Percentiles rank a stretch among this genome's conserved stretches.
These are phyloP conservation scores for Triops cancriformis DNA, from an alignment of 1,140 invertebrate genomes.

Conservation along the genomic window DNA sequence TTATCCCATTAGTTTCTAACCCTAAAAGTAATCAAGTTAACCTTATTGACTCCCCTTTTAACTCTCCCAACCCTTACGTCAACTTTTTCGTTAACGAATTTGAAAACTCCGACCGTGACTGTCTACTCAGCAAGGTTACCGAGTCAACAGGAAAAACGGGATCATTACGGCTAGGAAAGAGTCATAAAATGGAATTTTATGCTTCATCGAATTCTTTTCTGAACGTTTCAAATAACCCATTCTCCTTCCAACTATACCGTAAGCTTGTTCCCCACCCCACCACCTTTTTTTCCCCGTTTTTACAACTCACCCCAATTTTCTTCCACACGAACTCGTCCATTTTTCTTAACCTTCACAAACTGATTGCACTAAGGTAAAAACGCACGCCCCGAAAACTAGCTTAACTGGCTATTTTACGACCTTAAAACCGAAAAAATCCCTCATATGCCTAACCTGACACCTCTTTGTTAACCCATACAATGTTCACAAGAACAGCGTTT, in stretches of 20 bases:
- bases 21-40: too few relatives aligned
- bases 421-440: too few relatives aligned
- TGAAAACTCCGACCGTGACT: background rate
- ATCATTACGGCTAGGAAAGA: background rate
- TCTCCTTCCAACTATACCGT: background rate
- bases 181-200: constrained; percentile 6
- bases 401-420: too few relatives aligned
- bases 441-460: background rate
- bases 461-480: background rate
- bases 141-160: background rate
- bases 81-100: background rate
- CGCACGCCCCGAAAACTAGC: too few relatives aligned
- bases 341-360: too few relatives aligned
- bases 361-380: too few relatives aligned
- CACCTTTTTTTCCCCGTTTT: background rate
- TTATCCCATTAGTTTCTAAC: too few relatives aligned
- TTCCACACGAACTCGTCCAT: background rate
- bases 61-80: background rate
- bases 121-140: background rate
- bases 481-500: background rate
- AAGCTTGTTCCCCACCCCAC: background rate
- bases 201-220: background rate
- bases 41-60: background rate
- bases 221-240: background rate
- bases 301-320: background rate